phyloP scores from a whole-genome alignment of 2,113 vertebrate species.

The Synchiropus splendidus region DNA sequence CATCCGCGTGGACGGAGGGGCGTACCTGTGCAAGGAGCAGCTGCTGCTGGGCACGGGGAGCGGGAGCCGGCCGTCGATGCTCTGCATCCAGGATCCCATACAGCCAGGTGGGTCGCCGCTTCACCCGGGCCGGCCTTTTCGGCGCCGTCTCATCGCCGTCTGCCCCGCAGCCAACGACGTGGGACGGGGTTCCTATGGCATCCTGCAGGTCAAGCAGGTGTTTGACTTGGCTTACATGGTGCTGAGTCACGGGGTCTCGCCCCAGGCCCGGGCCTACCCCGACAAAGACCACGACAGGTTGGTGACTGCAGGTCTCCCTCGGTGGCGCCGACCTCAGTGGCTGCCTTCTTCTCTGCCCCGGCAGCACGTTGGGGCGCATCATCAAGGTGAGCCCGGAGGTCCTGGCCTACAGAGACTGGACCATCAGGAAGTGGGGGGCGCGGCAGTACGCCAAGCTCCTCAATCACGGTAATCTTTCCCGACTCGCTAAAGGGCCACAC shows the following conservation, averaged over 20 bases:
- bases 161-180: slow-evolving; percentile 81
- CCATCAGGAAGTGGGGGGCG: slow-evolving; percentile 79
- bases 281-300: slow-evolving; percentile 95
- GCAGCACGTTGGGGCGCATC: slow-evolving; percentile 85
- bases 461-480: slow-evolving; percentile 28
- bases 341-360: no score
- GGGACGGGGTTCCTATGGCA: slow-evolving; percentile 91
- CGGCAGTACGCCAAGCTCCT: slow-evolving; percentile 43
- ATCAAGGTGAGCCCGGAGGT: slow-evolving; percentile 88
- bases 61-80: slow-evolving; percentile 91
- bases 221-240: slow-evolving; percentile 98
- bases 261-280: slow-evolving; percentile 85
- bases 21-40: slow-evolving; percentile 91
- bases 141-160: no score
- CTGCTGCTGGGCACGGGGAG: slow-evolving; percentile 85
- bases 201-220: slow-evolving; percentile 95
- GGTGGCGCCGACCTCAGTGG: no score
- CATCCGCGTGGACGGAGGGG: slow-evolving; percentile 90
- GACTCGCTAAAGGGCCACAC: no score
- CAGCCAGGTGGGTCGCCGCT: slow-evolving; percentile 70
- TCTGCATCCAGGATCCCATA: slow-evolving; percentile 92
- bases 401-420: slow-evolving; percentile 84
- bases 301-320: no score
- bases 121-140: no score
- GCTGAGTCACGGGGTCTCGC: slow-evolving; percentile 86